Conservation (phyloP, 1,140 invertebrate genomes). For the Armadillidium nasatum region DNA sequence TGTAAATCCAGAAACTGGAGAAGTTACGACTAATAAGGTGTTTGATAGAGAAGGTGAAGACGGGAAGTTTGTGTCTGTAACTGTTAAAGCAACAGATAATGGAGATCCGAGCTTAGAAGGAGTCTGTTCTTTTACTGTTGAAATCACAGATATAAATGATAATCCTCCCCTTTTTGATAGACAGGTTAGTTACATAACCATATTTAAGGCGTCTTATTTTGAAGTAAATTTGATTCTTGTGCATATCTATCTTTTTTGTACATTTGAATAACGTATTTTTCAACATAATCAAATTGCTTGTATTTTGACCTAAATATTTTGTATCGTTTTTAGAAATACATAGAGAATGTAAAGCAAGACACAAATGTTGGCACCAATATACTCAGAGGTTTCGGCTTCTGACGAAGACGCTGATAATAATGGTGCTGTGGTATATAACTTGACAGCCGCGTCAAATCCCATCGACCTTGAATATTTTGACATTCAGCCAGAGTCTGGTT, state of each 20-base stretch:
- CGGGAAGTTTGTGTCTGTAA: slow-evolving; percentile 91
- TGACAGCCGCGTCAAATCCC: slow-evolving; percentile 76
- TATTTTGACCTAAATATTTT: not conserved
- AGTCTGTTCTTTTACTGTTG: slow-evolving; percentile 91
- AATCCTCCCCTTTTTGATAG: slow-evolving; percentile 89
- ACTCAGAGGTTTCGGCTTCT: slow-evolving; percentile 81
- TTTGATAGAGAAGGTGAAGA: slow-evolving; percentile 66
- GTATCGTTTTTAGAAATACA: slow-evolving; percentile 69
- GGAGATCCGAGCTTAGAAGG: slow-evolving; percentile 91
- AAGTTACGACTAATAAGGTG: slow-evolving; percentile 86
- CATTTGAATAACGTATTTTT: no score
- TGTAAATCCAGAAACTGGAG: slow-evolving; percentile 88
- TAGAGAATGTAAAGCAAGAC: slow-evolving; percentile 93
- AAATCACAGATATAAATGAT: slow-evolving; percentile 90
- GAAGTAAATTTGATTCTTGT: no score
- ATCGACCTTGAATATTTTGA: slow-evolving; percentile 88
- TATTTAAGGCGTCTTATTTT: no score
- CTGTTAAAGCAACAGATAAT: slow-evolving; percentile 91
- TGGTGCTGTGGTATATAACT: slow-evolving; percentile 62
- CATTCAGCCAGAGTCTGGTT: slow-evolving; percentile 90
- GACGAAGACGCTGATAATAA: slow-evolving; percentile 95
- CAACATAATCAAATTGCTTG: no score
- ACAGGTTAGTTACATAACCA: slow-evolving; percentile 61
- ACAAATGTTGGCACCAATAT: slow-evolving; percentile 92
- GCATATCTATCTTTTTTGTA: no score